Conservation (phyloP, 1,140 invertebrate genomes). For the Armadillidium nasatum region DNA sequence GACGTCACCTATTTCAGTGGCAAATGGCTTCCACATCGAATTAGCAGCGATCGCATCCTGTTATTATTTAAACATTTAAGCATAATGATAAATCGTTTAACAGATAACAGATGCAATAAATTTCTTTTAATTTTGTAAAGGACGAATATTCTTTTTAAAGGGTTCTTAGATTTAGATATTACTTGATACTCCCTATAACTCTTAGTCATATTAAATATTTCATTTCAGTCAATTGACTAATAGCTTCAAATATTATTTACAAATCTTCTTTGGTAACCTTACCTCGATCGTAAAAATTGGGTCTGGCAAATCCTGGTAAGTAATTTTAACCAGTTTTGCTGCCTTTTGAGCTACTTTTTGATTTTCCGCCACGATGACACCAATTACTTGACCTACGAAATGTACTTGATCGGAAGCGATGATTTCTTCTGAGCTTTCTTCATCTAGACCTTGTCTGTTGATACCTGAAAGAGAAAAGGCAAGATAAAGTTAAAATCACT, state of each 20-base stretch:
- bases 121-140: no score
- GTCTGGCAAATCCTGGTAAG: constrained; percentile 55
- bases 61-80: no score
- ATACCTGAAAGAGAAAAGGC: constrained; percentile 49
- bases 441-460: constrained; percentile 62
- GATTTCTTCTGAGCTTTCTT: constrained; percentile 52
- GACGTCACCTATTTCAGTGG: not conserved
- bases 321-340: constrained; percentile 61
- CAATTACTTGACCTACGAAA: constrained; percentile 64
- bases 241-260: no score
- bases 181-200: no score
- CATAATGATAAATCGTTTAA: no score
- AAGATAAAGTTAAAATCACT: no score
- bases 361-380: constrained; percentile 62
- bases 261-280: not conserved
- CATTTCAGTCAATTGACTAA: no score
- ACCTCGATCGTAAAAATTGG: constrained; percentile 59
- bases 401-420: constrained; percentile 39
- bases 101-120: no score
- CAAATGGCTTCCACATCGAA: not conserved
- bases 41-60: not conserved
- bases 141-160: no score
- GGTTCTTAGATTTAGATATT: no score
- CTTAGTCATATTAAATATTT: no score
- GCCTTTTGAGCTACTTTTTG: constrained; percentile 60